phyloP scores from a whole-genome alignment of 2,888 invertebrate genomes.

The Caenorhabditis afra region DNA sequence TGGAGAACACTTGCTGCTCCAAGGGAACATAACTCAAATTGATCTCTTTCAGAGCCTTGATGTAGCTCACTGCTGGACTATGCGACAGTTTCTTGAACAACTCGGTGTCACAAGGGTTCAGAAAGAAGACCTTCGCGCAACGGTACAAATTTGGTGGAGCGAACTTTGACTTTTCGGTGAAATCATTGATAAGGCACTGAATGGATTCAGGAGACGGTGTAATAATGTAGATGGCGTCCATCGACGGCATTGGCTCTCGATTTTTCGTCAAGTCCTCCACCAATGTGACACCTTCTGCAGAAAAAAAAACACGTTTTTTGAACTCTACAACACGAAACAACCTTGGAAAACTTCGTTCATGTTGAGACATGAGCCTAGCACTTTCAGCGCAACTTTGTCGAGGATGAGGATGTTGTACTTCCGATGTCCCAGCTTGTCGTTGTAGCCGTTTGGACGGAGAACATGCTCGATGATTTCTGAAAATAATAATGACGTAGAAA shows the following conservation, averaged over 20 bases:
- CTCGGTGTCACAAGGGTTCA: conserved; percentile 20
- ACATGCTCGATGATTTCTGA: conserved; percentile 31
- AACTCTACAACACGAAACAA: too few species aligned
- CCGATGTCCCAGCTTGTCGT: conserved; percentile 17
- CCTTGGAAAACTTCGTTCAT: conserved; percentile 39
- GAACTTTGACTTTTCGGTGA: conserved; percentile 15
- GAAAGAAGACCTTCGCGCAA: conserved; percentile 30
- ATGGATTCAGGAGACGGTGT: conserved; percentile 16
- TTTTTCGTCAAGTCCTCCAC: conserved; percentile 35
- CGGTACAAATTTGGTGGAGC: conserved; percentile 14
- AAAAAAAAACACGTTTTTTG: not conserved
- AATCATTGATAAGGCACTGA: conserved; percentile 28
- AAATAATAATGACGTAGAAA: too few species aligned
- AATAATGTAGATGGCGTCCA: conserved; percentile 47
- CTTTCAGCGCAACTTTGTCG: conserved; percentile 24
- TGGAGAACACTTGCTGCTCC: conserved; percentile 35
- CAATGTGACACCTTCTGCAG: conserved; percentile 42
- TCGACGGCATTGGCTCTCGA: conserved; percentile 38
- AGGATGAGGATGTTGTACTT: conserved; percentile 33
- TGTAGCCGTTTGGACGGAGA: conserved; percentile 14
- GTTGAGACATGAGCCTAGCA: conserved; percentile 29
- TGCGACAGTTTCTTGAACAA: conserved; percentile 18
- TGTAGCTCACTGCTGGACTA: conserved; percentile 9
- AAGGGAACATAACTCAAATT: conserved; percentile 27
- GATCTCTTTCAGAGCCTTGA: conserved; percentile 35